phyloP scores from a whole-genome alignment of 2,888 invertebrate species.

The Halocaridina rubra region DNA sequence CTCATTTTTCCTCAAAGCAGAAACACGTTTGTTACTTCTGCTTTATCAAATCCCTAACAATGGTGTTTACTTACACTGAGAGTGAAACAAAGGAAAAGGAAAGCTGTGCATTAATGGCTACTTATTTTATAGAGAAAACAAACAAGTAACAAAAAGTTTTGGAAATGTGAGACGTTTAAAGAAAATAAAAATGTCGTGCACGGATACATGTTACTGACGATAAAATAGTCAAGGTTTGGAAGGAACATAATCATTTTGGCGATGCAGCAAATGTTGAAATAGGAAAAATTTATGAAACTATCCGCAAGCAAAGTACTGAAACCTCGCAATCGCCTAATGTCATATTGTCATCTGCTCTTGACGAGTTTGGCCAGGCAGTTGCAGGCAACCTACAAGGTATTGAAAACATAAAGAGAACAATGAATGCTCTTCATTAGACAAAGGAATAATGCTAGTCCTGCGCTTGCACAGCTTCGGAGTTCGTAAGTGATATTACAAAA shows the following conservation, averaged over 20 bases:
- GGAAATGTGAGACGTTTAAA: not conserved
- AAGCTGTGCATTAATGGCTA: too few species aligned
- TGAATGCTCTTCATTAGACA: not conserved
- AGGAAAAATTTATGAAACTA: not conserved
- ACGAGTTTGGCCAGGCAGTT: not conserved
- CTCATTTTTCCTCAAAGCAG: too few species aligned
- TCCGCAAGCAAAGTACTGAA: not conserved
- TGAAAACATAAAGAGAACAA: not conserved
- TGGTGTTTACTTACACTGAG: too few species aligned
- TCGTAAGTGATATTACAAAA: not conserved
- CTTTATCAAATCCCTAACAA: too few species aligned
- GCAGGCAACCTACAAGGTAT: not conserved
- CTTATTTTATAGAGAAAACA: too few species aligned
- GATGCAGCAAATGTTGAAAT: not conserved
- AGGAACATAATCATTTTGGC: slow-evolving; percentile 5
- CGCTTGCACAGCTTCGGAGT: not conserved
- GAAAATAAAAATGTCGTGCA: not conserved
- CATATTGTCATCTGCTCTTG: not conserved
- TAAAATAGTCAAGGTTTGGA: not conserved
- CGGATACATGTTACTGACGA: not conserved
- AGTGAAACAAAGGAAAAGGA: too few species aligned
- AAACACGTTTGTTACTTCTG: too few species aligned
- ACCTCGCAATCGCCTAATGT: not conserved
- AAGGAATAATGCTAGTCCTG: not conserved
- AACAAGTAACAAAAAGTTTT: too few species aligned